These are phyloP conservation scores for Caenorhabditis becei DNA, from an alignment of 2,888 invertebrate genomes.

Conservation along the genomic window DNA sequence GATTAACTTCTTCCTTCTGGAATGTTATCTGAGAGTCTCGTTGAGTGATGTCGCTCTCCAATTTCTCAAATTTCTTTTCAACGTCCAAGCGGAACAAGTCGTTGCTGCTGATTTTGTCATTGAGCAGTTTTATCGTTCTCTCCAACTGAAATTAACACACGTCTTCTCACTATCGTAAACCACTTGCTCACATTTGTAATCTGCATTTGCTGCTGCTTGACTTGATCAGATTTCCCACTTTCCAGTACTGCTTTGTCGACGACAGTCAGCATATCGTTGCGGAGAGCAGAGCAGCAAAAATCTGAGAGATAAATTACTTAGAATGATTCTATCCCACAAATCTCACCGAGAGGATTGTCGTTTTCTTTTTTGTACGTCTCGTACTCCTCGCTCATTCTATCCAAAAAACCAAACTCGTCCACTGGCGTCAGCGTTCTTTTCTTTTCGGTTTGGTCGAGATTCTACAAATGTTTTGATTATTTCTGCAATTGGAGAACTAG, in stretches of 20 bases:
- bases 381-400: conserved; percentile 48
- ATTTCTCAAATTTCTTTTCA: conserved; percentile 25
- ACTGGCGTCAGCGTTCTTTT: conserved; percentile 43
- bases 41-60: conserved; percentile 25
- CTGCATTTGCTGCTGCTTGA: conserved; percentile 37
- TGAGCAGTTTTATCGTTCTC: conserved; percentile 29
- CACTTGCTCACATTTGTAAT: conserved; percentile 18
- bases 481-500: not conserved
- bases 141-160: conserved; percentile 30
- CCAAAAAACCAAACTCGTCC: conserved; percentile 44
- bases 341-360: conserved; percentile 23
- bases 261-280: conserved; percentile 29
- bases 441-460: conserved; percentile 26
- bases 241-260: conserved; percentile 46
- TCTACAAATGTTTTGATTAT: conserved; percentile 8
- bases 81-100: conserved; percentile 37
- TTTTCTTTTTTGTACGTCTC: conserved; percentile 42
- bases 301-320: conserved; percentile 14
- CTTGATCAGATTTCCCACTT: conserved; percentile 42
- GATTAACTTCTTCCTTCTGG: conserved; percentile 44
- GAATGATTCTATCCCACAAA: too few relatives aligned
- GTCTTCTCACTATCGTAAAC: not conserved
- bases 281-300: conserved; percentile 45
- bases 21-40: conserved; percentile 13
- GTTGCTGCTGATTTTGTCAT: conserved; percentile 50